These are phyloP conservation scores for Onychomys arenicola DNA, from an alignment of 2,797 vertebrate species.

Conservation along the genomic window DNA sequence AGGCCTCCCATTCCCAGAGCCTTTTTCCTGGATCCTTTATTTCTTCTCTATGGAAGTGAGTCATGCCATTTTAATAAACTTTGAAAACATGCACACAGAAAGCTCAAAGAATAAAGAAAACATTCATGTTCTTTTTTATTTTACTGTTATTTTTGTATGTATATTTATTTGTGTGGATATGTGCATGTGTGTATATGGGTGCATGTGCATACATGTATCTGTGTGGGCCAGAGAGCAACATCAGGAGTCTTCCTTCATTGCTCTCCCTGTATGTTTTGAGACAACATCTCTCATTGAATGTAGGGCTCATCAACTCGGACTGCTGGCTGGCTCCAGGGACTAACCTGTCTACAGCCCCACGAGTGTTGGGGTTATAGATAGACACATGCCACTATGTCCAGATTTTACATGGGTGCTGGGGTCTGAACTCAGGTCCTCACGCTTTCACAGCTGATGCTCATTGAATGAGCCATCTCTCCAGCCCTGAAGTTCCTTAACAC, in stretches of 20 bases:
- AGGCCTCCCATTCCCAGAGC: neutral
- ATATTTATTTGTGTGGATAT: neutral
- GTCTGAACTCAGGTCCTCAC: neutral
- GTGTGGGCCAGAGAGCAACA: neutral
- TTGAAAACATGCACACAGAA: conserved; percentile 2
- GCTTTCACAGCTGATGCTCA: neutral
- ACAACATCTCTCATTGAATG: neutral
- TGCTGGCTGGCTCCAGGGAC: neutral
- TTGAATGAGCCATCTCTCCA: neutral
- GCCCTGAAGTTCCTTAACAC: neutral
- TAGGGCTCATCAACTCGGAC: neutral
- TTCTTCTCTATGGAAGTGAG: neutral
- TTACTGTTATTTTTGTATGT: neutral
- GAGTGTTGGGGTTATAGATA: neutral
- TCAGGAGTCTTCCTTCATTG: neutral
- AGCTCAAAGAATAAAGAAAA: conserved; percentile 13
- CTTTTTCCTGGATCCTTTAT: neutral
- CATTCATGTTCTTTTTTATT: neutral
- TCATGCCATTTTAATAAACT: conserved; percentile 11
- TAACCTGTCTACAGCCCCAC: neutral
- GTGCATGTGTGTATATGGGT: neutral
- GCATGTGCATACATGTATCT: neutral
- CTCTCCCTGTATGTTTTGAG: neutral
- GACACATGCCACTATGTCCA: neutral
- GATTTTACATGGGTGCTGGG: neutral